Evolutionary conservation across 2,113 vertebrate genomes (phyloP), one percentile per base, ranked within the genome.

Genomic region (Macaca fascicularis): DNA sequence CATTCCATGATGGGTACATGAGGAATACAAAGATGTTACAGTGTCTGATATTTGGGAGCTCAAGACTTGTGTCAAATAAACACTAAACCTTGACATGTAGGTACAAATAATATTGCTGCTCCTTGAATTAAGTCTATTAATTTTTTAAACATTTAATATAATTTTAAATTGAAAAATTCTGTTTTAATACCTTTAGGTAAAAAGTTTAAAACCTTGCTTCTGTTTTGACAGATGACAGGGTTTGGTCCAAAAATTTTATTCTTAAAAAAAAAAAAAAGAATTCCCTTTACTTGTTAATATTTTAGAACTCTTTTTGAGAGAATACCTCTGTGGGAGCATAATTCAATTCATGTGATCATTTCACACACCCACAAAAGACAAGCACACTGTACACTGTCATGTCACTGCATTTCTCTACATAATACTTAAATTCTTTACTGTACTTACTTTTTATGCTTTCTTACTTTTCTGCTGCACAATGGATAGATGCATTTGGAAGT

Each of bases 401-500:
- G 27, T 96, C 61, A 94, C 14, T 96, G 82, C 82, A 45, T 98
- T 89, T 97, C 48, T 98, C 94, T 76, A 32, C 0, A 12, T 59
- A 90, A 50, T 75, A 81, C n/a, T 92, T 69, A 52, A 27, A 59
- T 95, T 6, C 96, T 95, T 93, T 69, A 12, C 79, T 95, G 17
- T 94, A 90, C 97, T 98, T 95, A 97, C 92, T 94, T 19, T 94
- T 98, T 70, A 98, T 96, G 90, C 94, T 97, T 95, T 96, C 98
- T 98, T 98, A 76, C 97, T 97, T 98, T 98, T 98, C 98, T 99
- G 98, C 98, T 99, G 99, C 99, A n/a, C 97, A 98, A 96, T 98
- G 99, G 97, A 95, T 98, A 99, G 99, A 99, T 99, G 99, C 99
- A 90, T 99, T 99, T 98, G 98, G 99, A 95, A 98, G 99, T 95